Conservation (phyloP, 2,888 invertebrate genomes). For the Trisateles emortualis region DNA sequence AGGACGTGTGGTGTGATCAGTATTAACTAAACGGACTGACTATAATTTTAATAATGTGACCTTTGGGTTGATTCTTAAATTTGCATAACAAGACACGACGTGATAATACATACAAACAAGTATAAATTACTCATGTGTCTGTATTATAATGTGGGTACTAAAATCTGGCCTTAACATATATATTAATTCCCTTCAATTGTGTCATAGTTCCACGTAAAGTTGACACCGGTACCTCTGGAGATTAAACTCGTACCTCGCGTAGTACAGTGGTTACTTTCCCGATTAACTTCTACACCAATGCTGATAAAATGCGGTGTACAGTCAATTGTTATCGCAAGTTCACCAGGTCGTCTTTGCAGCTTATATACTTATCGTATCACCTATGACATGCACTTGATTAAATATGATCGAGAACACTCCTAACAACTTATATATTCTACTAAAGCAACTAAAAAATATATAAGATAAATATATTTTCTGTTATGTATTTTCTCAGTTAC, state of each 20-base stretch:
- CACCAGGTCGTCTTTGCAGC: slow-evolving; percentile 21
- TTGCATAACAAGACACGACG: slow-evolving; percentile 4
- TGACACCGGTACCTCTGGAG: too few species aligned
- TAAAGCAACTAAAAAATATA: not conserved
- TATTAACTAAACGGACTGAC: too few species aligned
- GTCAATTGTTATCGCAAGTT: slow-evolving; percentile 21
- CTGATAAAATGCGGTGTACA: not conserved
- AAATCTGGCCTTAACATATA: not conserved
- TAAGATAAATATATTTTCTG: not conserved
- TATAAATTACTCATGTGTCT: not conserved
- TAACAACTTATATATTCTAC: not conserved
- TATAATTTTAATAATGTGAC: not conserved
- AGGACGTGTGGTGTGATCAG: too few species aligned
- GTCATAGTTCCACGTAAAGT: not conserved
- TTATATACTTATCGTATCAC: slow-evolving; percentile 29
- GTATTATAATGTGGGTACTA: not conserved
- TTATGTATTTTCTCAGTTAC: slow-evolving; percentile 8
- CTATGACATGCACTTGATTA: slow-evolving; percentile 33
- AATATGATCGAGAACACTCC: slow-evolving; percentile 15
- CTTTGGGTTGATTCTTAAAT: slow-evolving; percentile 4
- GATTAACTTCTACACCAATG: too few species aligned
- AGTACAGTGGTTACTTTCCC: too few species aligned
- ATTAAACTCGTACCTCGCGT: too few species aligned
- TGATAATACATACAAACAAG: slow-evolving; percentile 8
- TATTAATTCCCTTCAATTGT: not conserved